Conservation (phyloP, 2,888 invertebrate species). For the Therioaphis trifolii region DNA sequence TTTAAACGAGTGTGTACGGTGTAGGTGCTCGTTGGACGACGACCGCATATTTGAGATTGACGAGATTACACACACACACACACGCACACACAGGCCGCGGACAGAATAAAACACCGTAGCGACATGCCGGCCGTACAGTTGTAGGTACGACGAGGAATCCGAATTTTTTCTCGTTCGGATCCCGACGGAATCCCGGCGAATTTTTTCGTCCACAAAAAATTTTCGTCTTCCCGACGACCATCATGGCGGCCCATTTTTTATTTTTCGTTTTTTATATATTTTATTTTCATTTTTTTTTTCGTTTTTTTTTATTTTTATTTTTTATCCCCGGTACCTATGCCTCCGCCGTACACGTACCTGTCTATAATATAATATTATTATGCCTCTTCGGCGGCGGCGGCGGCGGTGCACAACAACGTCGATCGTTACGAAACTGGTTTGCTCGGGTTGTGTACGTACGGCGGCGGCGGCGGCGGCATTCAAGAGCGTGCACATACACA, state of each 20-base stretch:
- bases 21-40: no score
- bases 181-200: no score
- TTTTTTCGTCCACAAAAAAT: background rate
- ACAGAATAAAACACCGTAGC: no score
- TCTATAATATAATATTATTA: no score
- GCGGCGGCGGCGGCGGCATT: constrained; percentile 45
- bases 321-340: background rate
- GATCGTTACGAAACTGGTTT: constrained; percentile 58
- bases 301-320: background rate
- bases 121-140: no score
- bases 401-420: constrained; percentile 29
- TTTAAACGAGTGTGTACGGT: no score
- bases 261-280: background rate
- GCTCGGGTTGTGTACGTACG: constrained; percentile 29
- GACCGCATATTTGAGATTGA: no score
- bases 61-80: no score
- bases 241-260: background rate
- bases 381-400: no score
- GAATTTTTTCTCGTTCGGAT: background rate
- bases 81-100: no score
- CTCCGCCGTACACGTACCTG: background rate
- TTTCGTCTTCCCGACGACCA: background rate
- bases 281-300: no score
- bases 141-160: background rate
- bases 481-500: constrained; percentile 41